Conservation (phyloP, 1,140 invertebrate genomes). For the Tribolium madens region DNA sequence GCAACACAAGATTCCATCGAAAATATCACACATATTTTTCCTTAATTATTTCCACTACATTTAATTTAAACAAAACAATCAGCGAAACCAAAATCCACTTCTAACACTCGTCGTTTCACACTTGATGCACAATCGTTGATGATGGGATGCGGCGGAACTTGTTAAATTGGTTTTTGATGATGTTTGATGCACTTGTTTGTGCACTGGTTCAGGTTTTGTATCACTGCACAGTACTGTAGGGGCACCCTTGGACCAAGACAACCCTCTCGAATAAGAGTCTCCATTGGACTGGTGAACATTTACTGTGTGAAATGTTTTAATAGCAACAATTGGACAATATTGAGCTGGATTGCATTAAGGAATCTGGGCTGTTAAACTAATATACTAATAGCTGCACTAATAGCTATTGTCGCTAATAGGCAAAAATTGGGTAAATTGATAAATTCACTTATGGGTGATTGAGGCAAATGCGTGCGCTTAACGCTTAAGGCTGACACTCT, state of each 20-base stretch:
- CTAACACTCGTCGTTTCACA: no score
- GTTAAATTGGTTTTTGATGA: no score
- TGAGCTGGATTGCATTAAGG: constrained; percentile 66
- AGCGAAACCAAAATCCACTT: not conserved
- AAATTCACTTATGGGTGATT: constrained; percentile 66
- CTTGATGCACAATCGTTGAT: no score
- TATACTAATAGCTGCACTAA: constrained; percentile 66
- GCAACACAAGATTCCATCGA: constrained; percentile 44
- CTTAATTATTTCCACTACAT: constrained; percentile 4
- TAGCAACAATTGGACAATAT: constrained; percentile 66
- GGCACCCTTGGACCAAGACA: constrained; percentile 41
- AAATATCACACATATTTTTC: constrained; percentile 40
- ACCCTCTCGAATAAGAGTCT: constrained; percentile 59
- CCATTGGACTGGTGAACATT: constrained; percentile 62
- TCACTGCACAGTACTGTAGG: not conserved
- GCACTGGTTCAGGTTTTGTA: no score
- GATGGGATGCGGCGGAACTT: no score
- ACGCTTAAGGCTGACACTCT: constrained; percentile 49
- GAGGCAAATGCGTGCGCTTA: constrained; percentile 61
- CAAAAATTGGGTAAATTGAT: constrained; percentile 68
- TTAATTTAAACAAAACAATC: constrained; percentile 21
- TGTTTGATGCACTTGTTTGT: no score
- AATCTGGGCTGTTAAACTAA: constrained; percentile 66
- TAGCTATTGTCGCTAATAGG: constrained; percentile 66
- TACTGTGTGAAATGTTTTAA: constrained; percentile 65